These are phyloP conservation scores for Cynocephalus volans DNA, from an alignment of 2,113 vertebrate species.

Conservation along the genomic window DNA sequence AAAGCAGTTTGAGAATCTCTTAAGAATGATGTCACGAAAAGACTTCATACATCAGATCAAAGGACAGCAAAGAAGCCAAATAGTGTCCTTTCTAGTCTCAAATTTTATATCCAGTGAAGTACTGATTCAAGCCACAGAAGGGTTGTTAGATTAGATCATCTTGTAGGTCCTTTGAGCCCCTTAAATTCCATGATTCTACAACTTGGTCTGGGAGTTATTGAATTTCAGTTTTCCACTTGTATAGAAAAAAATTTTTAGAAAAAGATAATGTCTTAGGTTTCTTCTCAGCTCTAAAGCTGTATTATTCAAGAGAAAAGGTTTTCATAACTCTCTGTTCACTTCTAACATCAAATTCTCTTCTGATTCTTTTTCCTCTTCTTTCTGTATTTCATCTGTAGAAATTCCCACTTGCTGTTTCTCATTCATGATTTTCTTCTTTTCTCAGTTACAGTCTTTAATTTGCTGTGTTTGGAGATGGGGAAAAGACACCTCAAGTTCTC, in stretches of 20 bases:
- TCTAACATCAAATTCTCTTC: constrained; percentile 39
- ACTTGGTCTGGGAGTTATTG: not conserved
- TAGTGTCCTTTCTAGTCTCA: not conserved
- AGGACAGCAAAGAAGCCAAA: not conserved
- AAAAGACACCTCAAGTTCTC: not conserved
- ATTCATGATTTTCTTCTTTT: not conserved
- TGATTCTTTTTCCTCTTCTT: not conserved
- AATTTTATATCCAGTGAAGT: constrained; percentile 12
- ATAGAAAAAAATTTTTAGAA: not conserved
- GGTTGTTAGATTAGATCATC: not conserved
- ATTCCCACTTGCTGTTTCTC: not conserved
- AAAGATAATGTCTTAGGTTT: constrained; percentile 15
- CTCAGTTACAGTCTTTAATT: not conserved
- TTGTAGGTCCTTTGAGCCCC: not conserved
- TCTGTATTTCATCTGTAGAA: not conserved
- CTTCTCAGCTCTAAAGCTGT: not conserved
- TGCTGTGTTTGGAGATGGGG: not conserved
- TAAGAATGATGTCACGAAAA: not conserved
- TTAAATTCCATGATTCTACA: not conserved
- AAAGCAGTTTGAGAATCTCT: not conserved
- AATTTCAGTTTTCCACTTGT: not conserved
- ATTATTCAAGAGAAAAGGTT: not conserved
- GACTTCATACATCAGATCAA: not conserved
- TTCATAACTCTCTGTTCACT: not conserved
- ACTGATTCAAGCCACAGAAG: not conserved